Evolutionary conservation across 2,113 vertebrate genomes (phyloP).

Genomic region (Pedionomus torquatus): DNA sequence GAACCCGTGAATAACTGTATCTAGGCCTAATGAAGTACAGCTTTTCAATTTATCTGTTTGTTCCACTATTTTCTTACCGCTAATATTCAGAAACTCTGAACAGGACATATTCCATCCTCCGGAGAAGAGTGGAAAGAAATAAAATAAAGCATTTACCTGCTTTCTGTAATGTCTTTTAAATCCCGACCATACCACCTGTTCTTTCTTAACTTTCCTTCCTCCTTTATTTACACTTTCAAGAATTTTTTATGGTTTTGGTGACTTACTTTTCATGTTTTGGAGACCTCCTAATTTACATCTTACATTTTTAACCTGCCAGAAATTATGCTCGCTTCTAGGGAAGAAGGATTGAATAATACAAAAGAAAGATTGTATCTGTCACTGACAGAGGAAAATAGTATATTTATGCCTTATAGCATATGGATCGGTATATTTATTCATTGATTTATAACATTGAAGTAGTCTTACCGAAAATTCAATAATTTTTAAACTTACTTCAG

Average conservation of each 20-base stretch:
- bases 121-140: background rate
- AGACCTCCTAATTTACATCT: constrained; percentile 15
- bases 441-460: background rate
- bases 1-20: background rate
- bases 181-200: background rate
- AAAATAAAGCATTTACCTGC: background rate
- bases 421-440: constrained; percentile 8
- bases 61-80: background rate
- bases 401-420: background rate
- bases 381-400: background rate
- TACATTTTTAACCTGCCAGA: constrained; percentile 41
- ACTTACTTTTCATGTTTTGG: background rate
- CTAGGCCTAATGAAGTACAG: constrained; percentile 2
- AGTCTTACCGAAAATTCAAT: background rate
- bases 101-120: background rate
- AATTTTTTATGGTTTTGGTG: background rate
- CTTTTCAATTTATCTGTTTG: constrained; percentile 16
- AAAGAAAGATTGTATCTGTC: constrained; percentile 22
- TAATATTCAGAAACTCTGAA: background rate
- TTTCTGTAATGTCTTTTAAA: background rate
- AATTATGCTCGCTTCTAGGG: background rate
- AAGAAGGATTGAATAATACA: constrained; percentile 40
- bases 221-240: background rate
- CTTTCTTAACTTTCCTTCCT: background rate
- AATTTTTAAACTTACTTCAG: background rate